phyloP scores from a whole-genome alignment of 2,113 vertebrate genomes.

The Gambusia holbrooki region DNA sequence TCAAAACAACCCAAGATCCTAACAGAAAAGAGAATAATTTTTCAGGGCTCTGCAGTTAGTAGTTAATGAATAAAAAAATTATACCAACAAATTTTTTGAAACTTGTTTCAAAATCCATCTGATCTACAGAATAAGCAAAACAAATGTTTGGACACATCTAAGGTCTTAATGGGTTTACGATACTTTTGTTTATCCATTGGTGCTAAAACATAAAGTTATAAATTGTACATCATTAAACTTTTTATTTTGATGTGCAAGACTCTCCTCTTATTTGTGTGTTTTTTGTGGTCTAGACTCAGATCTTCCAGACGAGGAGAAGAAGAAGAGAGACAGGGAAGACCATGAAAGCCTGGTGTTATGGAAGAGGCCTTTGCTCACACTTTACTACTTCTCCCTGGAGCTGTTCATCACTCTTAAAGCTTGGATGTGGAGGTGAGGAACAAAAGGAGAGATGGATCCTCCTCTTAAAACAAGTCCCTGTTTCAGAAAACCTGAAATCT shows the following conservation, averaged over 20 bases:
- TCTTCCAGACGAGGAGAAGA: conserved; percentile 77
- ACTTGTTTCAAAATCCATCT: no score
- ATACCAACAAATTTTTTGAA: background rate
- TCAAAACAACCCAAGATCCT: no score
- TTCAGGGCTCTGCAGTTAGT: background rate
- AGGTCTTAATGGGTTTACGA: background rate
- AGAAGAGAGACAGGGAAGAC: conserved; percentile 82
- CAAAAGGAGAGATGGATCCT: background rate
- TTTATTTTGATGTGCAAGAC: background rate
- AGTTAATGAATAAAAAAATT: background rate
- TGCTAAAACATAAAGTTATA: background rate
- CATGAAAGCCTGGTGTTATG: conserved; percentile 86
- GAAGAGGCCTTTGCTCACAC: conserved; percentile 85
- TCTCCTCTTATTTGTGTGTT: background rate
- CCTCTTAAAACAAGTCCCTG: background rate
- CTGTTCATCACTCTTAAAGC: conserved; percentile 84
- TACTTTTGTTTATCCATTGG: background rate
- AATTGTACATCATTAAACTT: background rate
- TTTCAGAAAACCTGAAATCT: background rate
- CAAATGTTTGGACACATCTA: background rate
- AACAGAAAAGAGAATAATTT: no score
- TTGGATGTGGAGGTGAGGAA: conserved; percentile 87
- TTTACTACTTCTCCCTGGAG: conserved; percentile 90
- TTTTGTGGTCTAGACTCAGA: conserved; percentile 65
- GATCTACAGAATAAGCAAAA: background rate